Conservation (phyloP, 2,113 vertebrate genomes). For the Hassar affinis region DNA sequence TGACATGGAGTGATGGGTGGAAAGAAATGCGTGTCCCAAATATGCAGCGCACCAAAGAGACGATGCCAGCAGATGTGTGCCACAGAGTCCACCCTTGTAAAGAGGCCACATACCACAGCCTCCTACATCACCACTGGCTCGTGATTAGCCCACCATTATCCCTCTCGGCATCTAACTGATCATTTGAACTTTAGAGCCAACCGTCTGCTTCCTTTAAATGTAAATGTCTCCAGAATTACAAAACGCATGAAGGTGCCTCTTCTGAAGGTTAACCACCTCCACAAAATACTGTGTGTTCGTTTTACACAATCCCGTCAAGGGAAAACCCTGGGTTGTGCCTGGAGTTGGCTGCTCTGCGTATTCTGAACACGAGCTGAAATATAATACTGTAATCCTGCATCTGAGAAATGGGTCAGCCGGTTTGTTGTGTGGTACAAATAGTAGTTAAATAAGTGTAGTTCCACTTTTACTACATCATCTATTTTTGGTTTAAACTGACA, state of each 20-base stretch:
- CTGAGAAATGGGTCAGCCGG: neutral
- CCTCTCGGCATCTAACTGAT: neutral
- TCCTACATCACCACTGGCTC: neutral
- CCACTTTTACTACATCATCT: neutral
- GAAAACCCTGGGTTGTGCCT: too few species aligned
- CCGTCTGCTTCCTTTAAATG: neutral
- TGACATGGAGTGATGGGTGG: neutral
- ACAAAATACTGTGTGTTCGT: too few species aligned
- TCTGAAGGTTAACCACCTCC: neutral
- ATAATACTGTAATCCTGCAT: neutral
- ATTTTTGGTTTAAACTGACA: neutral
- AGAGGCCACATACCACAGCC: constrained; percentile 21
- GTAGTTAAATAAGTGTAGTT: neutral
- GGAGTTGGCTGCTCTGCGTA: neutral
- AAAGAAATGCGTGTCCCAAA: neutral
- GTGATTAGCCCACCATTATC: neutral
- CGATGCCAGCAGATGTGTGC: constrained; percentile 8
- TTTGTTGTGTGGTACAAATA: neutral
- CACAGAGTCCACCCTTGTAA: neutral
- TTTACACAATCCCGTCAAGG: neutral
- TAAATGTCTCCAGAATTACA: neutral
- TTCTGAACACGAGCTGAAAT: neutral
- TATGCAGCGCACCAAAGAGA: neutral
- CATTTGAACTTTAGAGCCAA: neutral
- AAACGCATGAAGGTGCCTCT: neutral